Evolutionary conservation across 1,140 invertebrate genomes (phyloP), one percentile per base, ranked within the genome.

Genomic region (Eciton burchellii): DNA sequence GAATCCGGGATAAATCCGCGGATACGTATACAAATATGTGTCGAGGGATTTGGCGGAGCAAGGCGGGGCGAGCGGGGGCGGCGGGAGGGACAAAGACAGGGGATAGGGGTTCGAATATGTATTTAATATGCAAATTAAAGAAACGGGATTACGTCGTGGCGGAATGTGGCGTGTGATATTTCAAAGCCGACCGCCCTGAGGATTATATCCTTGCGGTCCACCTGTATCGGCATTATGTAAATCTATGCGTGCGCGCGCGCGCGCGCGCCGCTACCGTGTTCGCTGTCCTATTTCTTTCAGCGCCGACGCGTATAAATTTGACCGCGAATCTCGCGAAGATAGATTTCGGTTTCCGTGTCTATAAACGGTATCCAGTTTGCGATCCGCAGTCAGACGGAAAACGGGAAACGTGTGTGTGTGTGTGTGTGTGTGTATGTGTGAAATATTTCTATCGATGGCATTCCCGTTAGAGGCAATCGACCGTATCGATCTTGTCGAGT

Each of bases 91-190:
- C 71, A 68, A 54, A 59, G 59, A 57, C 21, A 72, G 57, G 59
- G 29, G 62, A 12, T 26, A 70, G 65, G 19, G 66, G 41, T 72
- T 83, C 73, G 74, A 83, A 84, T 82, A 77, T 84, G 89, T 90
- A 88, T 90, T 90, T 90, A 90, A 90, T 89, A 90, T 90, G 89
- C 84, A 90, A 90, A 90, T 90, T 90, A 87, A 83, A 83, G 86
- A 90, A 90, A 89, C 84, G 83, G 85, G 86, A 90, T 90, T 88
- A 86, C 74, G 82, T 56, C 79, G 63, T 82, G 83, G 76, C n/a
- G 72, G 81, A 85, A 85, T 86, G 81, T 76, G 76, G 60, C 63
- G 35, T 79, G 81, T 87, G 85, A 84, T 87, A 89, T 87, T 89
- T 87, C 77, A 81, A 82, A 72, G 65, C 85, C 73, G 29, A 81